Conservation (phyloP, 2,888 invertebrate genomes). For the Glyphotaelius pellucidus region DNA sequence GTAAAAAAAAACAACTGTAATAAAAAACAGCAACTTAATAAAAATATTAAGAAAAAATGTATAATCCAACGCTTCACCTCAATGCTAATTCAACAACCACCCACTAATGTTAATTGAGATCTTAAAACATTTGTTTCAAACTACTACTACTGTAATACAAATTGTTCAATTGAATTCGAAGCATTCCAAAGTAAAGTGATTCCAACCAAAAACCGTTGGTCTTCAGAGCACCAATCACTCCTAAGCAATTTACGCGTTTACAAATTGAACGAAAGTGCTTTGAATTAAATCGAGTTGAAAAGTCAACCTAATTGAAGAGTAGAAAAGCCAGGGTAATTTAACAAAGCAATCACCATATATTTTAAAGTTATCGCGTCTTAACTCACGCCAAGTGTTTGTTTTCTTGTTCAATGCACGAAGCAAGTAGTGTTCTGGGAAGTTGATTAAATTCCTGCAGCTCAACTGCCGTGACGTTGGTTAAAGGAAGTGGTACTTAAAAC, state of each 20-base stretch:
- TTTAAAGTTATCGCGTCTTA: neutral
- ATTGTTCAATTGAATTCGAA: neutral
- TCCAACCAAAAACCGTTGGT: neutral
- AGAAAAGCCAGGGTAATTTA: neutral
- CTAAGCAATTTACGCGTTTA: neutral
- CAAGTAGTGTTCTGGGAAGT: neutral
- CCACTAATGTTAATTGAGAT: neutral
- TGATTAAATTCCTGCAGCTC: constrained; percentile 17
- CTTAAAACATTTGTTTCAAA: too few relatives aligned
- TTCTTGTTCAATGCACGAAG: neutral
- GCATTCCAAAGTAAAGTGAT: neutral
- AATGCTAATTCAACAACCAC: neutral
- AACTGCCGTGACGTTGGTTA: neutral
- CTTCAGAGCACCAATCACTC: neutral
- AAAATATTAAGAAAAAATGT: neutral
- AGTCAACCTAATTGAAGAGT: neutral
- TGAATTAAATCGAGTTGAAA: neutral
- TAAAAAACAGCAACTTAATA: neutral
- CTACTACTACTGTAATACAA: too few relatives aligned
- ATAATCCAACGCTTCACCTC: neutral
- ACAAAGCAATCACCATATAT: neutral
- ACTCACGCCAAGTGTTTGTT: neutral
- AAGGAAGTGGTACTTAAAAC: neutral
- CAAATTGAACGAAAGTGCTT: neutral
- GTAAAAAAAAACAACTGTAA: too few relatives aligned